Evolutionary conservation across 2,888 invertebrate species (phyloP).

Genomic region (Thymelicus lineola): DNA sequence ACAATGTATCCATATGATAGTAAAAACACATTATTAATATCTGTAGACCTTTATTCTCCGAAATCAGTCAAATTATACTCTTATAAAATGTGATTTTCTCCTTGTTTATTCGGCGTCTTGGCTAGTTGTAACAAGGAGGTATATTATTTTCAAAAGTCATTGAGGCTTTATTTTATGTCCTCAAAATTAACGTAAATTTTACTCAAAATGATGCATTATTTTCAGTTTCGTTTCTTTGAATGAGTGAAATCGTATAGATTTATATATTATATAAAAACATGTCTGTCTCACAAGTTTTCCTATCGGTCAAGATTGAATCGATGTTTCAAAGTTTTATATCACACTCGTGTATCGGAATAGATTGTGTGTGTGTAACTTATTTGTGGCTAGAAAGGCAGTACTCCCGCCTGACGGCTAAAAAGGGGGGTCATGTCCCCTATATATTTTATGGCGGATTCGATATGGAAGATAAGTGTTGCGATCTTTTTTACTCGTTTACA

Average conservation of each 20-base stretch:
- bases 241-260: slow-evolving; percentile 19
- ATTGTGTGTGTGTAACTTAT: slow-evolving; percentile 18
- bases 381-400: slow-evolving; percentile 6
- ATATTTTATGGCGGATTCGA: slow-evolving; percentile 5
- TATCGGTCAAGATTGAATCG: slow-evolving; percentile 6
- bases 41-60: no score
- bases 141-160: no score
- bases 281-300: slow-evolving; percentile 5
- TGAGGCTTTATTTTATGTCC: no score
- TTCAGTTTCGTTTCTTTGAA: neutral
- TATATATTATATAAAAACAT: neutral
- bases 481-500: neutral
- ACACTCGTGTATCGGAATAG: slow-evolving; percentile 14
- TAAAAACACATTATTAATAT: no score
- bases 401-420: slow-evolving; percentile 7
- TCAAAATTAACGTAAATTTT: no score
- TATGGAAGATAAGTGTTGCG: slow-evolving; percentile 12
- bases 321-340: slow-evolving; percentile 12
- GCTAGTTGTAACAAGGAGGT: no score
- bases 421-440: slow-evolving; percentile 9
- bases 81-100: no score
- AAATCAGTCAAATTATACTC: no score
- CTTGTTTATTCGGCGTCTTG: no score
- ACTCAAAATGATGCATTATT: no score
- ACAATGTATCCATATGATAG: neutral